phyloP scores from a whole-genome alignment of 2,888 invertebrate genomes.

The Andrena bucephala region DNA sequence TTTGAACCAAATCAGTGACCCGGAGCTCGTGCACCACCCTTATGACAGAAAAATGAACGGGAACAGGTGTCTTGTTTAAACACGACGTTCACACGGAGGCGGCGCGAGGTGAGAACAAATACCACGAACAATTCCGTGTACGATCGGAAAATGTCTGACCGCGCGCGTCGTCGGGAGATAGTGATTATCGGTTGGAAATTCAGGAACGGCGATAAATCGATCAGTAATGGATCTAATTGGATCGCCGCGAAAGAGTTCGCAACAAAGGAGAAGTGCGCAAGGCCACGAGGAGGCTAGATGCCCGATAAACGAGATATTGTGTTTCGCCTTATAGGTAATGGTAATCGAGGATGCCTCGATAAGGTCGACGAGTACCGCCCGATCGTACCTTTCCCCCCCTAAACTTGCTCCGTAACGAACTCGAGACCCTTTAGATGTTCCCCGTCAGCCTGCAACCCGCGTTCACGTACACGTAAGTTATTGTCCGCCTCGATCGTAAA shows the following conservation, averaged over 20 bases:
- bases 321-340: constrained; percentile 60
- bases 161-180: background rate
- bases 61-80: too few species aligned
- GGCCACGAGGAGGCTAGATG: constrained; percentile 43
- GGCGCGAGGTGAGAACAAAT: background rate
- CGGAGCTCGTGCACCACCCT: too few species aligned
- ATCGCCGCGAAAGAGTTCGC: constrained; percentile 26
- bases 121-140: background rate
- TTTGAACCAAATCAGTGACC: too few species aligned
- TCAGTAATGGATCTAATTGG: constrained; percentile 63
- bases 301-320: constrained; percentile 69
- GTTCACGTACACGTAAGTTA: constrained; percentile 55
- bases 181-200: constrained; percentile 12
- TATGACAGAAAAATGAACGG: too few species aligned
- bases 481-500: constrained; percentile 59
- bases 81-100: too few species aligned
- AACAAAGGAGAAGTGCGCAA: constrained; percentile 40
- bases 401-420: constrained; percentile 55
- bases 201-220: constrained; percentile 53
- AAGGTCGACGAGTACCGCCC: constrained; percentile 53
- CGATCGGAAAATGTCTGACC: background rate
- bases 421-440: constrained; percentile 57
- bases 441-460: constrained; percentile 42
- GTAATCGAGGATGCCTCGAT: constrained; percentile 61
- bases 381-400: constrained; percentile 34